Evolutionary conservation across 2,797 vertebrate species (phyloP).

Genomic region (Anas acuta): DNA sequence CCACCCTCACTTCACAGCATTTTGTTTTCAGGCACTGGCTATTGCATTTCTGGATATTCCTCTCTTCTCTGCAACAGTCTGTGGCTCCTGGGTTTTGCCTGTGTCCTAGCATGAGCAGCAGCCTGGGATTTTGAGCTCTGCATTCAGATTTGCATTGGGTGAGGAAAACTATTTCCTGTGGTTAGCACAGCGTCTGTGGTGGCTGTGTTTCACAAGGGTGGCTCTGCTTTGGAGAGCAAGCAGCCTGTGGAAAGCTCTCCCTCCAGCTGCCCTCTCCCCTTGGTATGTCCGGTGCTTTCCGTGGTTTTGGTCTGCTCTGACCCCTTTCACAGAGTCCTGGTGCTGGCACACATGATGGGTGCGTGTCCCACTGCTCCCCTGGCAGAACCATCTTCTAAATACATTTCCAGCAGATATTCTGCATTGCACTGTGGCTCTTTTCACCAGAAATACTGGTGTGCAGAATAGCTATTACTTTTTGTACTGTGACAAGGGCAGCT

Average conservation of each 20-base stretch:
- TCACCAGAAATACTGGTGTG: background rate
- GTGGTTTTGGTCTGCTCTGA: background rate
- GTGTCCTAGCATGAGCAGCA: background rate
- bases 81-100: background rate
- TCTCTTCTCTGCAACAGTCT: background rate
- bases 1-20: background rate
- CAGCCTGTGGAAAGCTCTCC: background rate
- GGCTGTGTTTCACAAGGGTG: too few relatives aligned
- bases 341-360: background rate
- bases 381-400: background rate
- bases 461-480: background rate
- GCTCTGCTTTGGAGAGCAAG: rapidly evolving
- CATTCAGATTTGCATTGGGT: background rate
- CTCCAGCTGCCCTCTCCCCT: background rate
- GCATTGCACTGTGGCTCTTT: background rate
- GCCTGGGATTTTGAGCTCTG: background rate
- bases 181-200: background rate
- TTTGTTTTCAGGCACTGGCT: background rate
- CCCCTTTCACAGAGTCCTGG: background rate
- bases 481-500: background rate
- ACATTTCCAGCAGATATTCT: background rate
- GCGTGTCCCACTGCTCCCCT: background rate
- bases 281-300: rapidly evolving
- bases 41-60: background rate
- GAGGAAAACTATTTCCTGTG: background rate